Base-by-base conservation (phyloP, 2,113 vertebrate species). In the Xyrauchen texanus region DNA sequence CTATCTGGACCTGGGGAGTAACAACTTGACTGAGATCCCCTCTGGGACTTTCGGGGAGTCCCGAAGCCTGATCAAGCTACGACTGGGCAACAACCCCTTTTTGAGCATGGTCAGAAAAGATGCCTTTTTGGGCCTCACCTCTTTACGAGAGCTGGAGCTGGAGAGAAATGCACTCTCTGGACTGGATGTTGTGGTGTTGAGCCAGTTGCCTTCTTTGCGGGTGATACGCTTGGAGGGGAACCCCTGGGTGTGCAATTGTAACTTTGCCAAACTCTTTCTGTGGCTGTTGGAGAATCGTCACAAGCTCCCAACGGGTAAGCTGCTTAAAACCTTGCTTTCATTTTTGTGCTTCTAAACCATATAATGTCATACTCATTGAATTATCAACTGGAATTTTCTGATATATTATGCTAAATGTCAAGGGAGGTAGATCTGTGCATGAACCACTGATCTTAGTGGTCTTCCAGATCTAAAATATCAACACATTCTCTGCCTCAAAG, bases 161-260 rank as follows among this genome's bases (percentile, higher is more conserved):
- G 95, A 98, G 79, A 93, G 94, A 83, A 98, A 98, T 85, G 93
- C 94, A 8, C 91, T 98, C 42, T 95, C 94, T 47, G 90, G 93
- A 87, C 93, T 99, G 15, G 93, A 90, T 11, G 96, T 97, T 87
- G 92, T 92, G 78, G 90, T 93, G 76, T 90, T 99, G 74, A 94
- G 91, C 79, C 93, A 95, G 11, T 89, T 99, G 79, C 95, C 96
- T 60, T 97, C 96, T 44, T 91, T 99, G 73, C 91, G 96, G 83
- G 85, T 92, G 34, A 88, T 98, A 81, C 94, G 94, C 79, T 83
- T 99, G 44, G 98, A 99, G 88, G 97, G 96, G 68, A 99, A 99
- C 91, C 98, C 98, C 0, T 98, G 98, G 98, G 90, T 96, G 6
- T 98, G 97, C 76, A 96, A 99, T 88, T 99, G 98, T 85, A 95